Evolutionary conservation across 2,113 vertebrate species (phyloP).

Genomic region (Pomatorhinus ruficollis): DNA sequence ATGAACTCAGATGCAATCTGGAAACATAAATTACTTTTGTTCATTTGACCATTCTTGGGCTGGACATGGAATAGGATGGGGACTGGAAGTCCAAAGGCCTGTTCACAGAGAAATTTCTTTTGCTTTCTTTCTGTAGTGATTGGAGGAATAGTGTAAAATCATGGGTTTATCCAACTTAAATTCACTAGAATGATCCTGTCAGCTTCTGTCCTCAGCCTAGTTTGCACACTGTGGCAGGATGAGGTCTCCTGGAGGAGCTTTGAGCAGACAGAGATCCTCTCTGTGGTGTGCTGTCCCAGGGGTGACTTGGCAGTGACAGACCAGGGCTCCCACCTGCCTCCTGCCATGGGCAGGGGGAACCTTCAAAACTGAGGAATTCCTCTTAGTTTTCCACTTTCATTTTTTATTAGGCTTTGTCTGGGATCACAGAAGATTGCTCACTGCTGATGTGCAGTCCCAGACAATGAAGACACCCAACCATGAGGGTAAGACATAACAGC

Average conservation of each 20-base stretch:
- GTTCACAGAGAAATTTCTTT: not conserved
- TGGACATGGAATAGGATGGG: not conserved
- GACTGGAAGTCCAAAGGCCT: not conserved
- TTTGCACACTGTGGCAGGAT: not conserved
- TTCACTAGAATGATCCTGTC: not conserved
- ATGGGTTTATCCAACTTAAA: not conserved
- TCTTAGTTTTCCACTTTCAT: not conserved
- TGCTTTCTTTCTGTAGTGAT: not conserved
- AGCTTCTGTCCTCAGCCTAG: not conserved
- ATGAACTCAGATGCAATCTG: not conserved
- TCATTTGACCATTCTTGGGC: not conserved
- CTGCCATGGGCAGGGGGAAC: rapidly evolving
- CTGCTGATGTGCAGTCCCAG: not conserved
- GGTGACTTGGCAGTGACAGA: rapidly evolving
- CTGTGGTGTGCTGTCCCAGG: not conserved
- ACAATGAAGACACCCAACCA: rapidly evolving
- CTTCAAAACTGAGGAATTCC: not conserved
- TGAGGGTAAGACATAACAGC: not conserved
- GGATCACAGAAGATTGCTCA: not conserved
- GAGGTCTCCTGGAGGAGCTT: not conserved
- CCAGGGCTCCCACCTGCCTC: not conserved
- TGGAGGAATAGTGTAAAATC: not conserved
- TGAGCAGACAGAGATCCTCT: not conserved
- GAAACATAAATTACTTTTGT: not conserved
- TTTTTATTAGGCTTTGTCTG: not conserved